These are phyloP conservation scores for Apeira syringaria DNA, from an alignment of 2,888 invertebrate genomes.

Conservation along the genomic window DNA sequence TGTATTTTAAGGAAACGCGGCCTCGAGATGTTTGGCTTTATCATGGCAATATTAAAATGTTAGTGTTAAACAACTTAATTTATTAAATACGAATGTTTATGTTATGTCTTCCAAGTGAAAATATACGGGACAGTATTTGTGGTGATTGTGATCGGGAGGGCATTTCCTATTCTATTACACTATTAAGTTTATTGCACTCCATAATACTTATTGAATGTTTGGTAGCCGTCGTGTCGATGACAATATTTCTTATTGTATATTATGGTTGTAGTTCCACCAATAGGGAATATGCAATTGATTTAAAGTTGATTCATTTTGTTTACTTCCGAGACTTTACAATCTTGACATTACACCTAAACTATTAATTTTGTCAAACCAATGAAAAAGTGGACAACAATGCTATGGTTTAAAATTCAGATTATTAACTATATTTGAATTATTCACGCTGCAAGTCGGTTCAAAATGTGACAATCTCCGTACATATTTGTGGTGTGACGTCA, in stretches of 20 bases:
- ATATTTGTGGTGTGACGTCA: too few species aligned
- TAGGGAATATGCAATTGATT: too few species aligned
- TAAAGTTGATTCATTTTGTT: too few species aligned
- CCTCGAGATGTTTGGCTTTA: conserved; percentile 13
- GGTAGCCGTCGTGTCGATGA: conserved; percentile 37
- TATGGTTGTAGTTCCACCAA: too few species aligned
- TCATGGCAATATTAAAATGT: conserved; percentile 25
- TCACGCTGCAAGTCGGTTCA: too few species aligned
- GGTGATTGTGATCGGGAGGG: conserved; percentile 61
- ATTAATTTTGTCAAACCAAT: too few species aligned
- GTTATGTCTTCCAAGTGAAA: conserved; percentile 61
- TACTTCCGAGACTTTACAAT: too few species aligned
- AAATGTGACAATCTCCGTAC: too few species aligned
- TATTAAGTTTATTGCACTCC: conserved; percentile 77
- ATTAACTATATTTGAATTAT: too few species aligned
- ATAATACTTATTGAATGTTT: conserved; percentile 50
- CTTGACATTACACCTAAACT: too few species aligned
- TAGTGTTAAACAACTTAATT: conserved; percentile 41
- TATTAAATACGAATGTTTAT: conserved; percentile 41
- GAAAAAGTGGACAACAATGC: too few species aligned
- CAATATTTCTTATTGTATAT: not conserved
- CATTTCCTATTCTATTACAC: conserved; percentile 74
- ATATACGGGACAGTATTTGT: conserved; percentile 59
- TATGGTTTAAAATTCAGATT: too few species aligned
- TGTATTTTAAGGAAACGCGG: conserved; percentile 10